Evolutionary conservation across 2,797 vertebrate genomes (phyloP).

Genomic region (Rhynchonycteris naso): DNA sequence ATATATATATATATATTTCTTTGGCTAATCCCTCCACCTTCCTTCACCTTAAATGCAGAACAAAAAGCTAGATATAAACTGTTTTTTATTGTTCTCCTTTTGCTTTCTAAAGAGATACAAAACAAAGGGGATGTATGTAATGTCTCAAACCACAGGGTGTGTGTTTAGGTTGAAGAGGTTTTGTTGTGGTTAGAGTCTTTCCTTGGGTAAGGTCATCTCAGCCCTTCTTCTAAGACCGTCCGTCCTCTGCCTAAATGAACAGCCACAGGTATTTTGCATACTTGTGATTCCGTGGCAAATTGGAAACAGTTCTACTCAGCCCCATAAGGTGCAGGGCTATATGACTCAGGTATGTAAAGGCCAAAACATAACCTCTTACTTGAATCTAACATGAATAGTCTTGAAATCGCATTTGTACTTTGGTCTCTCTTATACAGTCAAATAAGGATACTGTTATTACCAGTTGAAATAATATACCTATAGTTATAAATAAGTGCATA

Average conservation of each 20-base stretch:
- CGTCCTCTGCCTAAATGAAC: conserved; percentile 35
- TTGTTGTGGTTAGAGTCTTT: not conserved
- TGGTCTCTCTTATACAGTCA: conserved; percentile 14
- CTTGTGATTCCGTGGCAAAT: not conserved
- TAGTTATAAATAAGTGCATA: conserved; percentile 31
- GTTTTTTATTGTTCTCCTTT: not conserved
- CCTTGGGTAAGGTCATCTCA: not conserved
- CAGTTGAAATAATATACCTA: not conserved
- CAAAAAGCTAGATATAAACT: not conserved
- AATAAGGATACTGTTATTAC: not conserved
- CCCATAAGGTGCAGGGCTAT: not conserved
- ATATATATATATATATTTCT: too few relatives aligned
- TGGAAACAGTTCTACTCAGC: not conserved
- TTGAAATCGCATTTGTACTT: not conserved
- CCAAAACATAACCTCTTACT: not conserved
- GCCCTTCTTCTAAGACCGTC: not conserved
- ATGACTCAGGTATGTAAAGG: not conserved
- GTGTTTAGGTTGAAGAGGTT: not conserved
- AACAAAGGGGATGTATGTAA: not conserved
- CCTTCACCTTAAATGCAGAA: conserved; percentile 48
- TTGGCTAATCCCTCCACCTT: too few relatives aligned
- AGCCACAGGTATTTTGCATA: not conserved
- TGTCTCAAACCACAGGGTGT: not conserved
- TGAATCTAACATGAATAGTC: not conserved
- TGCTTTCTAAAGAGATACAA: not conserved